Conservation (phyloP, 1,140 invertebrate genomes). For the Temnothorax nylanderi region DNA sequence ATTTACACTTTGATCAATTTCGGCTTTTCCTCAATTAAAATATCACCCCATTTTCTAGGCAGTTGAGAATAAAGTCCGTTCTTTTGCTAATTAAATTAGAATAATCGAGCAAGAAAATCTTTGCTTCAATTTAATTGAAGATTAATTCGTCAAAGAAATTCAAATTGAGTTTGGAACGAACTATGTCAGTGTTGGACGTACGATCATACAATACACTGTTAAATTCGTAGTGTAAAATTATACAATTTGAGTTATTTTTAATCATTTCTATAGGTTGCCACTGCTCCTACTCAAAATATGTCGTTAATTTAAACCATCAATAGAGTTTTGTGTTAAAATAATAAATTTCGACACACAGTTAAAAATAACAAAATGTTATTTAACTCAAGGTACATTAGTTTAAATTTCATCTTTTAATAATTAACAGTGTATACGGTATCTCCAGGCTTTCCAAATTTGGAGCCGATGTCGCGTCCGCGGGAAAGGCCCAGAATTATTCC, state of each 20-base stretch:
- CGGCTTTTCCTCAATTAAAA: not conserved
- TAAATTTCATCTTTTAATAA: too few relatives aligned
- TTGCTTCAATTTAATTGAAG: too few relatives aligned
- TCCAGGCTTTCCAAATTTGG: conserved; percentile 3
- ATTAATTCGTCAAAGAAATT: not conserved
- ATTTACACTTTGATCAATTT: not conserved
- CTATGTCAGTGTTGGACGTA: not conserved
- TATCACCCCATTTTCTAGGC: not conserved
- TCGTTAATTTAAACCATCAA: too few relatives aligned
- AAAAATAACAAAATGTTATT: too few relatives aligned
- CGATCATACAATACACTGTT: not conserved
- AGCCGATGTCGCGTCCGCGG: not conserved
- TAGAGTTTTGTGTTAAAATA: too few relatives aligned
- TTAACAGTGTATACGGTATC: not conserved
- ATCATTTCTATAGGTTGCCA: too few relatives aligned
- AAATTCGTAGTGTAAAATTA: too few relatives aligned
- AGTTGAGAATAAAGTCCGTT: not conserved
- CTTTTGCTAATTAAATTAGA: not conserved
- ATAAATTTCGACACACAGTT: too few relatives aligned
- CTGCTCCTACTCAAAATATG: too few relatives aligned
- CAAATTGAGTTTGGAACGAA: not conserved
- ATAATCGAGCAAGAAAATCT: not conserved
- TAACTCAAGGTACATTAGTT: too few relatives aligned
- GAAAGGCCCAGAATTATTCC: not conserved
- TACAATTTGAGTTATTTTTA: too few relatives aligned